A percentile compares a stretch with the other conserved stretches of the same genome.
These are phyloP conservation scores for Drosophila novamexicana DNA, from an alignment of 1,140 invertebrate genomes.

Conservation along the genomic window DNA sequence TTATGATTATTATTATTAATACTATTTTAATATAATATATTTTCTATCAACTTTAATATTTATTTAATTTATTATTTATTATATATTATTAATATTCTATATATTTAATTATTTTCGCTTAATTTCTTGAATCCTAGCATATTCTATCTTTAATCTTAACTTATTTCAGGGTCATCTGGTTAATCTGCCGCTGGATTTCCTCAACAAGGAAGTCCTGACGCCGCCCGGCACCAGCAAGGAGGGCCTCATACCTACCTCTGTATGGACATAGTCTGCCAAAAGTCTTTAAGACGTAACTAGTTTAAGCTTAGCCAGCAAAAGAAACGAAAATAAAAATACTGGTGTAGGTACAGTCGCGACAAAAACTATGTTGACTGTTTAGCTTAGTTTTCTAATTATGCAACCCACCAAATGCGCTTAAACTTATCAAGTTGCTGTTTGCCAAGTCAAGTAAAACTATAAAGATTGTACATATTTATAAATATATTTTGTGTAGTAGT, in stretches of 20 bases:
- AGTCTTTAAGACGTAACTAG: constrained; percentile 60
- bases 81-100: no score
- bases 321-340: neutral
- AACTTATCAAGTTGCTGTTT: constrained; percentile 53
- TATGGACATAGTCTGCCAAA: constrained; percentile 88
- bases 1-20: no score
- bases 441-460: constrained; percentile 46
- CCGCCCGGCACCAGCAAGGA: constrained; percentile 92
- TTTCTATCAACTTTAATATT: no score
- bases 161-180: constrained; percentile 91
- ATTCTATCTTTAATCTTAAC: no score
- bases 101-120: no score
- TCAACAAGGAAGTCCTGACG: constrained; percentile 92
- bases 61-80: no score
- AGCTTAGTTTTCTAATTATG: constrained; percentile 22
- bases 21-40: no score
- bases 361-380: neutral
- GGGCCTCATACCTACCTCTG: constrained; percentile 91
- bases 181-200: constrained; percentile 93
- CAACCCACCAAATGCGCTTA: constrained; percentile 70
- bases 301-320: neutral
- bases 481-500: constrained; percentile 16
- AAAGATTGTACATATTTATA: constrained; percentile 29
- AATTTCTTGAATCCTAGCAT: no score
- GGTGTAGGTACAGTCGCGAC: constrained; percentile 9